Percentiles rank a stretch among this genome's conserved stretches.
Conservation (phyloP, 2,888 invertebrate species). For the Drosophila atripex region DNA sequence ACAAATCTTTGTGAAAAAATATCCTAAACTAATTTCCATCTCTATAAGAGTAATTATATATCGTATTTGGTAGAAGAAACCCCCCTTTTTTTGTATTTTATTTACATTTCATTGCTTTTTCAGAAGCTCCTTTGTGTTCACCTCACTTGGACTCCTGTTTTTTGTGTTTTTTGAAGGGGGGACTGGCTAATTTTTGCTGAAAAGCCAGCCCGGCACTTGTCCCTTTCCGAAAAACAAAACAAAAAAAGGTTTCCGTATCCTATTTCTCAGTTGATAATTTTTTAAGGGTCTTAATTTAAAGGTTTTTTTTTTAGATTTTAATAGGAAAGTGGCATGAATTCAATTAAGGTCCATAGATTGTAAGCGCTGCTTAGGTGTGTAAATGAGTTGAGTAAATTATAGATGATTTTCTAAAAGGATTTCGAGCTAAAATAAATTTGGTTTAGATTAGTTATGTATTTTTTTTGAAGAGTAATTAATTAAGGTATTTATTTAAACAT, state of each 20-base stretch:
- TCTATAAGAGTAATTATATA: background rate
- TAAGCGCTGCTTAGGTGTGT: background rate
- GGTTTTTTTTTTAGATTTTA: background rate
- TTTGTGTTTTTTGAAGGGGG: slow-evolving; percentile 16
- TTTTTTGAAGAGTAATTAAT: too few relatives aligned
- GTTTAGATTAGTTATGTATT: too few relatives aligned
- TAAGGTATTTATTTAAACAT: too few relatives aligned
- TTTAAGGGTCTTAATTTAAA: background rate
- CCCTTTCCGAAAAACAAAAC: slow-evolving; percentile 2
- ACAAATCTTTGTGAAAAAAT: too few relatives aligned
- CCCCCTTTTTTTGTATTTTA: background rate
- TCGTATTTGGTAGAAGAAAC: background rate
- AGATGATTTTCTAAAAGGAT: too few relatives aligned
- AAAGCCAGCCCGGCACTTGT: slow-evolving; percentile 29
- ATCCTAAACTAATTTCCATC: too few relatives aligned
- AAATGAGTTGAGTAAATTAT: background rate
- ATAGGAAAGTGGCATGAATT: background rate
- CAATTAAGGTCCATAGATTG: background rate
- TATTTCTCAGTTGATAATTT: slow-evolving; percentile 14
- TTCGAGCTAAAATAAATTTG: too few relatives aligned
- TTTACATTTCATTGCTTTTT: slow-evolving; percentile 7
- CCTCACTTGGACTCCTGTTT: slow-evolving; percentile 10
- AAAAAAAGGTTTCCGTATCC: slow-evolving; percentile 36
- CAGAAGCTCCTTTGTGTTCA: slow-evolving; percentile 17
- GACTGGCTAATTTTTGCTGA: slow-evolving; percentile 27